Evolutionary conservation across 2,797 vertebrate species (phyloP).

Genomic region (Pygocentrus nattereri): DNA sequence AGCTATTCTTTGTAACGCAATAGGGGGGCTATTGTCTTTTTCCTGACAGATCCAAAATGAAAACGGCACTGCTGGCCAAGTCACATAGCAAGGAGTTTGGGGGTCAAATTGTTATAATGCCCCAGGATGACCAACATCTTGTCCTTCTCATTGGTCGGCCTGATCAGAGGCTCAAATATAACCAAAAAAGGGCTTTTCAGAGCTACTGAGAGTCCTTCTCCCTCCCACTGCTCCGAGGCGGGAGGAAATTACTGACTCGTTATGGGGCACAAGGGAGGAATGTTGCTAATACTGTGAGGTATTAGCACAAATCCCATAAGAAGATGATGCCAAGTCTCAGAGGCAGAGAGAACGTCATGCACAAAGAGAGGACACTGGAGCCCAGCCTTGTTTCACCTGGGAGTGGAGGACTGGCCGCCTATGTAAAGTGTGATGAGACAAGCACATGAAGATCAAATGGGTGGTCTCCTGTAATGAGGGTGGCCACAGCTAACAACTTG

Average conservation of each 20-base stretch:
- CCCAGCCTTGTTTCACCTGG: slow-evolving; percentile 19
- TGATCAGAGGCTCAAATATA: slow-evolving; percentile 72
- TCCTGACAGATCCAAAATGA: slow-evolving; percentile 48
- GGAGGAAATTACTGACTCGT: slow-evolving; percentile 50
- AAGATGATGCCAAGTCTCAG: slow-evolving; percentile 23
- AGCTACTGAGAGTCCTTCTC: slow-evolving; percentile 70
- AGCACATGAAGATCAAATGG: not conserved
- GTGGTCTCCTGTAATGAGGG: not conserved
- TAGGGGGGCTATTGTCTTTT: slow-evolving; percentile 39
- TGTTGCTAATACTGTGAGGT: slow-evolving; percentile 67
- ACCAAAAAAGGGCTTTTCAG: slow-evolving; percentile 79
- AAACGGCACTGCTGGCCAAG: slow-evolving; percentile 12
- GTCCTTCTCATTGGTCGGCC: slow-evolving; percentile 57
- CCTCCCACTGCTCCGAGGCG: slow-evolving; percentile 62
- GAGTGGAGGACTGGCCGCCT: not conserved
- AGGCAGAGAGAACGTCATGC: slow-evolving; percentile 23
- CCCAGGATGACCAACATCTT: slow-evolving; percentile 62
- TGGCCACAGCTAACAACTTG: not conserved
- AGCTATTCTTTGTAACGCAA: slow-evolving; percentile 27
- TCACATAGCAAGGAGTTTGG: slow-evolving; percentile 52
- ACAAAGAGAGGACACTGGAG: slow-evolving; percentile 19
- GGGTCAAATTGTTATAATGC: slow-evolving; percentile 66
- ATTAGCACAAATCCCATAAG: slow-evolving; percentile 56
- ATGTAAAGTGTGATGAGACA: not conserved
- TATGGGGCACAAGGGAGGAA: slow-evolving; percentile 51